A percentile compares a stretch with the other conserved stretches of the same genome.
phyloP scores from a whole-genome alignment of 2,888 invertebrate genomes.

The Drymonia ruficornis region DNA sequence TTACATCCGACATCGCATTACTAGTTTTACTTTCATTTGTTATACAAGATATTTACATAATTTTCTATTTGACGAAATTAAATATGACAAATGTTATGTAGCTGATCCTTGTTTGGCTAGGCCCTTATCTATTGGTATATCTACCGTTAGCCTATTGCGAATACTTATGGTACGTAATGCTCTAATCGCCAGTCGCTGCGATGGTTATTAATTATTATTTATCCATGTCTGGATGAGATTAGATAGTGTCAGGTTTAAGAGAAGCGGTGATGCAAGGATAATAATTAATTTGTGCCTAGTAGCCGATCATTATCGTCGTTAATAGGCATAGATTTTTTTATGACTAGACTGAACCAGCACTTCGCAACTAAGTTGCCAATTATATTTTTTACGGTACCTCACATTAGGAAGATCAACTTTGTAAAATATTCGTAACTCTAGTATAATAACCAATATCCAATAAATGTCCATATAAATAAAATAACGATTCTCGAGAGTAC shows the following conservation, averaged over 20 bases:
- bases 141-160: neutral
- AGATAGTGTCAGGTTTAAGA: conserved; percentile 2
- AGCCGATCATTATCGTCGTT: neutral
- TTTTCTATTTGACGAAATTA: conserved; percentile 48
- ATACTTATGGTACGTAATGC: neutral
- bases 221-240: conserved; percentile 1
- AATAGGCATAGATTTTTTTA: conserved; percentile 2
- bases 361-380: too few relatives aligned
- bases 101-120: conserved; percentile 5
- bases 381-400: too few relatives aligned
- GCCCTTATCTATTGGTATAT: conserved; percentile 8
- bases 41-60: conserved; percentile 71
- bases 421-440: too few relatives aligned
- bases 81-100: conserved; percentile 23
- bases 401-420: too few relatives aligned
- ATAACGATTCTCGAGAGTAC: conserved; percentile 28
- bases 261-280: neutral
- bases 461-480: conserved; percentile 21
- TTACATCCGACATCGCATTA: conserved; percentile 62
- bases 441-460: too few relatives aligned
- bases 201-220: conserved; percentile 3
- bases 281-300: neutral
- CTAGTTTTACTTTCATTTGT: conserved; percentile 75
- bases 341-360: too few relatives aligned
- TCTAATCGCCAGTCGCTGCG: neutral